These are phyloP conservation scores for Caenorhabditis panamensis DNA, from an alignment of 2,888 invertebrate genomes.

Conservation along the genomic window DNA sequence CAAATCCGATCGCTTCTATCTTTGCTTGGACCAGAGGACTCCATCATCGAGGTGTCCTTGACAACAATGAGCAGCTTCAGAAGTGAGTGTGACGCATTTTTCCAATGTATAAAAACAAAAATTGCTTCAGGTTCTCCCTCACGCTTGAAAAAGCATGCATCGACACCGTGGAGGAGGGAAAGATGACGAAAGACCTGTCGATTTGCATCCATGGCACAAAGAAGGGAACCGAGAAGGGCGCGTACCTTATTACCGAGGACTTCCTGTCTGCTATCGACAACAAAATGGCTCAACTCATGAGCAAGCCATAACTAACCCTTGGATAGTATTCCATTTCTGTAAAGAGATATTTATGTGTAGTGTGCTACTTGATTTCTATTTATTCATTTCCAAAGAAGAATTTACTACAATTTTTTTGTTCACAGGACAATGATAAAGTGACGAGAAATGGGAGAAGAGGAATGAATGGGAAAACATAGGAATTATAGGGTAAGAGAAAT, in stretches of 20 bases:
- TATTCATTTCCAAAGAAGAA: slow-evolving; percentile 28
- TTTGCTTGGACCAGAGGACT: slow-evolving; percentile 93
- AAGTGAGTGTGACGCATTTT: slow-evolving; percentile 80
- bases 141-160: slow-evolving; percentile 90
- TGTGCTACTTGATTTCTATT: slow-evolving; percentile 5
- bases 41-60: slow-evolving; percentile 89
- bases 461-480: no score
- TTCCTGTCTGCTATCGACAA: slow-evolving; percentile 90
- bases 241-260: slow-evolving; percentile 89
- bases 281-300: slow-evolving; percentile 83
- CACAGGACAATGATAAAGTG: slow-evolving; percentile 4
- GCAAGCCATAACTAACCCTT: slow-evolving; percentile 7
- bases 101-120: neutral
- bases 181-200: slow-evolving; percentile 92
- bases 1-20: slow-evolving; percentile 93
- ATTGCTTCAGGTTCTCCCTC: slow-evolving; percentile 85
- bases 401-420: neutral
- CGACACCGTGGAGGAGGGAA: slow-evolving; percentile 89
- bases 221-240: slow-evolving; percentile 69
- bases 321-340: slow-evolving; percentile 14
- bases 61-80: slow-evolving; percentile 87
- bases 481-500: no score
- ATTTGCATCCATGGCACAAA: slow-evolving; percentile 90
- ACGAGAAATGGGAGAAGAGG: neutral
- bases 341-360: slow-evolving; percentile 30